phyloP scores from a whole-genome alignment of 2,113 vertebrate genomes.

The Spilogale gracilis region DNA sequence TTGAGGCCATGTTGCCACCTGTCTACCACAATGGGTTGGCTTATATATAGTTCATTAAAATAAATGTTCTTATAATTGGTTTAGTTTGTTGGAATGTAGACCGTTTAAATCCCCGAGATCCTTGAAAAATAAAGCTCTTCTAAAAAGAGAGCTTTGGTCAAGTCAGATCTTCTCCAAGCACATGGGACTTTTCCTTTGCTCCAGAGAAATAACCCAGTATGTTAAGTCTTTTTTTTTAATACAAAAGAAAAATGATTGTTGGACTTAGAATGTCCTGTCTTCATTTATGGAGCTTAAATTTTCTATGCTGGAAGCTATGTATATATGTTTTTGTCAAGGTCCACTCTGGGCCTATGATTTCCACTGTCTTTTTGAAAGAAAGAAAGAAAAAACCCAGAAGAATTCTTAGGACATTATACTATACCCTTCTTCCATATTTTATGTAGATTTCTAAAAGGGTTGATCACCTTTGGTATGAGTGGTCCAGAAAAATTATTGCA shows the following conservation, averaged over 20 bases:
- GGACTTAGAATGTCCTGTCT: background rate
- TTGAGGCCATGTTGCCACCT: background rate
- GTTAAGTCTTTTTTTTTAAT: background rate
- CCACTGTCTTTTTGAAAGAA: background rate
- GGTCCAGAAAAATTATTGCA: slow-evolving; percentile 21
- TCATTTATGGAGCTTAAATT: slow-evolving; percentile 48
- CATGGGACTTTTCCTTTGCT: background rate
- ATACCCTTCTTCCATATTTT: background rate
- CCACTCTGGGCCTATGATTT: background rate
- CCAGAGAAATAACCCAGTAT: slow-evolving; percentile 22
- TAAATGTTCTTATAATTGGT: slow-evolving; percentile 6
- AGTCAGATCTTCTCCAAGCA: background rate
- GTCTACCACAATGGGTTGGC: background rate
- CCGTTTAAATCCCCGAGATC: background rate
- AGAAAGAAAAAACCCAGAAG: background rate
- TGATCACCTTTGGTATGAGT: background rate
- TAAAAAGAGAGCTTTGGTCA: background rate
- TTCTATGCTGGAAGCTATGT: slow-evolving; percentile 10
- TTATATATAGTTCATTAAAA: slow-evolving; percentile 20
- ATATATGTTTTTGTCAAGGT: background rate
- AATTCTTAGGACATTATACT: background rate
- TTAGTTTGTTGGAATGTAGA: slow-evolving; percentile 27
- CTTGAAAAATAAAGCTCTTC: background rate
- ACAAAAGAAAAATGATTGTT: slow-evolving; percentile 30
- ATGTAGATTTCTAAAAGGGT: background rate